Evolutionary conservation across 2,113 vertebrate genomes (phyloP).

Genomic region (Ginglymostoma cirratum): DNA sequence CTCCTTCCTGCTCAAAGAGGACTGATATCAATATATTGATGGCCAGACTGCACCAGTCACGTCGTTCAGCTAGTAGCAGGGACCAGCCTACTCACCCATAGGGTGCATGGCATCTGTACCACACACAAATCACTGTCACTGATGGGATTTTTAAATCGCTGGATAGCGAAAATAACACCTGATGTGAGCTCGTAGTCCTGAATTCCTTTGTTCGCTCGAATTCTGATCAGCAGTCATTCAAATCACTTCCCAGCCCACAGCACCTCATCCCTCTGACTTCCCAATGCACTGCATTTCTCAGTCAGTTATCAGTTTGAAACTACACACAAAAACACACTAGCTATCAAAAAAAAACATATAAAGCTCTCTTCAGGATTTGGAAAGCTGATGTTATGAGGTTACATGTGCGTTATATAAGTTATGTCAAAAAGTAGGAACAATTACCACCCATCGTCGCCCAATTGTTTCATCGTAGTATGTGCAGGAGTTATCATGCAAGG

Average conservation of each 20-base stretch:
- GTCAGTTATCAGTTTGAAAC: neutral
- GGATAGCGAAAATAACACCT: neutral
- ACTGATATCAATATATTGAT: neutral
- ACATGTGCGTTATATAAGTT: neutral
- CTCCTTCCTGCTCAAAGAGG: neutral
- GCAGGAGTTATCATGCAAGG: slow-evolving; percentile 19
- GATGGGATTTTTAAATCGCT: neutral
- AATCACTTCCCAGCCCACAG: neutral
- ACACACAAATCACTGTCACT: neutral
- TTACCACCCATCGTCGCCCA: slow-evolving; percentile 13
- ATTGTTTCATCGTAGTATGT: slow-evolving; percentile 25
- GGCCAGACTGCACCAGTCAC: neutral
- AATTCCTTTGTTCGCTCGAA: neutral
- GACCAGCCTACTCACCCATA: no score
- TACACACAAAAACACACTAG: neutral
- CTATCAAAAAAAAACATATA: neutral
- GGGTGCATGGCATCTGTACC: neutral
- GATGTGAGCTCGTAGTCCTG: no score
- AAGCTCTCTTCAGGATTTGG: neutral
- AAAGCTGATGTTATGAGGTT: neutral
- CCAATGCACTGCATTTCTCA: neutral
- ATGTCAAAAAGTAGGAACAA: slow-evolving; percentile 3
- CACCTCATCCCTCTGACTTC: neutral
- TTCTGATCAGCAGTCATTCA: neutral
- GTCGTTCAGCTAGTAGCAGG: neutral